Evolutionary conservation across 2,113 vertebrate species (phyloP).

Genomic region (Hassar affinis): DNA sequence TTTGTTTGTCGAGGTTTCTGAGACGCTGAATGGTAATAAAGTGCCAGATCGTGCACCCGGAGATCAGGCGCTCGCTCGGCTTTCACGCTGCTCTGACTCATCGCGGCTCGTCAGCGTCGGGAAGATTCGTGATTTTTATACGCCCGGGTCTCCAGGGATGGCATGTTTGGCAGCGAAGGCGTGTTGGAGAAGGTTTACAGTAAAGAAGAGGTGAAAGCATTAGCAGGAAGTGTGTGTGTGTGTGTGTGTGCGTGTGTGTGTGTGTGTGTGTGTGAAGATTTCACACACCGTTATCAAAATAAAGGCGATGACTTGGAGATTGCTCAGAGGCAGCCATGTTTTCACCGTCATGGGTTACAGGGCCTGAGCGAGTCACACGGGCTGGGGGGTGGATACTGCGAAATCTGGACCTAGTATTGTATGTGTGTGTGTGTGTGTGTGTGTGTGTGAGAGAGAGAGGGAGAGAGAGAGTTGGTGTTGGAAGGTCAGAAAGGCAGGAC

Average conservation of each 20-base stretch:
- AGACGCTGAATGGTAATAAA: background rate
- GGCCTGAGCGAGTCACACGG: background rate
- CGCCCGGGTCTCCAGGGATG: background rate
- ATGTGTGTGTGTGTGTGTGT: background rate
- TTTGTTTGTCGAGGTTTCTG: background rate
- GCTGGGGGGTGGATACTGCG: background rate
- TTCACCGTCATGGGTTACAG: background rate
- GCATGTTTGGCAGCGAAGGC: background rate
- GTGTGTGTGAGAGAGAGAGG: no score
- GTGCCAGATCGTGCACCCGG: background rate
- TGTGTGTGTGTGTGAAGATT: no score
- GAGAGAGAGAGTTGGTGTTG: background rate
- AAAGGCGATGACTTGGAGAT: conserved; percentile 5
- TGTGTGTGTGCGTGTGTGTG: no score
- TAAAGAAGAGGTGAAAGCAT: background rate
- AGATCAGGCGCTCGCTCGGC: background rate
- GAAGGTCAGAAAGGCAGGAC: background rate
- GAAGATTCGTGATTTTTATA: background rate
- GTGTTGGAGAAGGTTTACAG: background rate
- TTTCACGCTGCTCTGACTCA: conserved; percentile 19
- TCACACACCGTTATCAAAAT: background rate
- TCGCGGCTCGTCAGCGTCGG: background rate
- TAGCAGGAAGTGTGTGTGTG: background rate
- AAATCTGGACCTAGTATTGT: background rate
- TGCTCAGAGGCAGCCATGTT: background rate